Percentiles rank a stretch among this genome's conserved stretches.
These are phyloP conservation scores for Hesperophylax magnus DNA, from an alignment of 1,140 invertebrate genomes.

Conservation along the genomic window DNA sequence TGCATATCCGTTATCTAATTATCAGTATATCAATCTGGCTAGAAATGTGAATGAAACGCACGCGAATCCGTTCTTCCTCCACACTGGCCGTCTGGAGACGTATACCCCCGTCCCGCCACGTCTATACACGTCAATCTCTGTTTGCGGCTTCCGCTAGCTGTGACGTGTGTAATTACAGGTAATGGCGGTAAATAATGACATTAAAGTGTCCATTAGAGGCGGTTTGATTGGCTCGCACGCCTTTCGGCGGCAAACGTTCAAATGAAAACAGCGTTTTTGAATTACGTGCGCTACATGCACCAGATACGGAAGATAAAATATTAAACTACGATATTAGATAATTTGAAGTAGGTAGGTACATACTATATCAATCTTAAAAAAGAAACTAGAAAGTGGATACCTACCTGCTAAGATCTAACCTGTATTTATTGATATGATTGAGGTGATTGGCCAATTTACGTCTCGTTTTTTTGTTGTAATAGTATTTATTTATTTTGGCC, in stretches of 20 bases:
- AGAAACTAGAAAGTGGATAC: constrained; percentile 1
- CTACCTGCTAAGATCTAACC: not conserved
- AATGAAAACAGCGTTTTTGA: constrained; percentile 9
- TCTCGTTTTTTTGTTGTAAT: not conserved
- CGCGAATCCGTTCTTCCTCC: not conserved
- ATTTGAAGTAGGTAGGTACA: not conserved
- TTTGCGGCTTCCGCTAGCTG: constrained; percentile 26
- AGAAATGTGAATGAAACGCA: constrained; percentile 1
- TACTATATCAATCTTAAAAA: not conserved
- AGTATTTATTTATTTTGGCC: not conserved
- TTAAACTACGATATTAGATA: not conserved
- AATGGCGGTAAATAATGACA: constrained; percentile 40
- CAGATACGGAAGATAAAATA: constrained; percentile 14
- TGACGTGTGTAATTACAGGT: constrained; percentile 29
- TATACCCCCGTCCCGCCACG: too few species aligned
- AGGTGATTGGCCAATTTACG: not conserved
- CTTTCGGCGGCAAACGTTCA: constrained; percentile 14
- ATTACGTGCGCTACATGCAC: constrained; percentile 30
- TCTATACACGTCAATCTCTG: constrained; percentile 22
- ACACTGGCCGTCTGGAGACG: not conserved
- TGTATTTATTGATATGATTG: not conserved
- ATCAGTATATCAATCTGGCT: not conserved
- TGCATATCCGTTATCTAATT: not conserved
- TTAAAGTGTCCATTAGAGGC: constrained; percentile 32
- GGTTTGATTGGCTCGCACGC: constrained; percentile 20